phyloP scores from a whole-genome alignment of 2,888 invertebrate species.

The Cataglyphis albicans region DNA sequence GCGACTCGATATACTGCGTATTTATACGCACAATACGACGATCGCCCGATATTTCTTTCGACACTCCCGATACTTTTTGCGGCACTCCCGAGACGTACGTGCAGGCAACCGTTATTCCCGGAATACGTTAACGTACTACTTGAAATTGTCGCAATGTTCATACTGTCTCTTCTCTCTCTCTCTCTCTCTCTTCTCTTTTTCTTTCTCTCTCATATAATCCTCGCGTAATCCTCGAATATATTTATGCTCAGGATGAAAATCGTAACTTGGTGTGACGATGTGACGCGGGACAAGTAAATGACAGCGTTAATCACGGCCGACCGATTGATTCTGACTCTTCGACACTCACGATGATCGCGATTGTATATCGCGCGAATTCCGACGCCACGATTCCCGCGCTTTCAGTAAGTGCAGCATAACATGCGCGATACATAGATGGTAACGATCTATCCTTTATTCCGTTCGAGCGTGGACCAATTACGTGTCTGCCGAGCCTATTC shows the following conservation, averaged over 20 bases:
- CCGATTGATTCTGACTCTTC: not conserved
- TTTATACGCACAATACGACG: too few species aligned
- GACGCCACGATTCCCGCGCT: not conserved
- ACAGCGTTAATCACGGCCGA: not conserved
- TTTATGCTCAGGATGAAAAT: not conserved
- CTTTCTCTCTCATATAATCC: too few species aligned
- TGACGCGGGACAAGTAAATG: not conserved
- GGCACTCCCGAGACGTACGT: too few species aligned
- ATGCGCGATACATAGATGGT: not conserved
- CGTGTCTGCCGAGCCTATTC: not conserved
- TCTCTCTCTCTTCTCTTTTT: too few species aligned
- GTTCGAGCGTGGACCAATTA: not conserved
- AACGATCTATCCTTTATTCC: not conserved
- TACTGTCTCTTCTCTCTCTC: too few species aligned
- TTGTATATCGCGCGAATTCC: not conserved
- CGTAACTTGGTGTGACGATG: not conserved
- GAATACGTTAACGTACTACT: too few species aligned
- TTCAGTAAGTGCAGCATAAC: not conserved
- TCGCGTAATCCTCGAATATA: not conserved
- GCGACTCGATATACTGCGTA: too few species aligned
- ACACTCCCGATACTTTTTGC: too few species aligned
- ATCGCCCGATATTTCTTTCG: too few species aligned
- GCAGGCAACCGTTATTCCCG: too few species aligned
- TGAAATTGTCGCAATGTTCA: too few species aligned
- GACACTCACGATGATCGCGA: not conserved